A percentile compares a stretch with the other conserved stretches of the same genome.
Evolutionary conservation across 1,140 invertebrate species (phyloP).

Genomic region (Oncopeltus fasciatus): DNA sequence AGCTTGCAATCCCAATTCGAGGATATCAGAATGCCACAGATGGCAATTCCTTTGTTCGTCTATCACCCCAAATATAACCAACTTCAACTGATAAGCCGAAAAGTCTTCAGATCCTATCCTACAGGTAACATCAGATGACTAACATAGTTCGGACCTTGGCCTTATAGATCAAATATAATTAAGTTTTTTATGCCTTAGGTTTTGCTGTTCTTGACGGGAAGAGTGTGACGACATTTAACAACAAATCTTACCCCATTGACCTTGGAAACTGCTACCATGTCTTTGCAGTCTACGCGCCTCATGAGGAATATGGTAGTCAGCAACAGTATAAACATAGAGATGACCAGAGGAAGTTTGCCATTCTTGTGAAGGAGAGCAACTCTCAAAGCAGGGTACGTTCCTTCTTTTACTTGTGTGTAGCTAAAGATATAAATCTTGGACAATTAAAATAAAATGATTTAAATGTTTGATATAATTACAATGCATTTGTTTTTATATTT

Average conservation of each 20-base stretch:
- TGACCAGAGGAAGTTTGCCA: conserved; percentile 26
- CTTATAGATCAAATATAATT: background rate
- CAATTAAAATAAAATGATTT: background rate
- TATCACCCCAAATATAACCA: conserved; percentile 32
- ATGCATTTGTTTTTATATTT: background rate
- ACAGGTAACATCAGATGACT: background rate
- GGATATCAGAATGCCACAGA: conserved; percentile 33
- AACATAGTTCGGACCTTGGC: too few species aligned
- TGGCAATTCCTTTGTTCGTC: conserved; percentile 28
- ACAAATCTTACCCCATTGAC: conserved; percentile 37
- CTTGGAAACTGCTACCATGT: conserved; percentile 44
- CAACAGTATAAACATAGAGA: conserved; percentile 22
- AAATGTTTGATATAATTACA: background rate
- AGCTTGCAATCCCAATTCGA: conserved; percentile 26
- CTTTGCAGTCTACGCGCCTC: conserved; percentile 37
- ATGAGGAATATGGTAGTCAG: conserved; percentile 27
- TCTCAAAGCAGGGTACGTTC: conserved; percentile 25
- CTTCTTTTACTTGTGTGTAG: too few species aligned
- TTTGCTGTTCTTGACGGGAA: conserved; percentile 40
- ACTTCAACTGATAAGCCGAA: conserved; percentile 28
- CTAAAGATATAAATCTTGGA: too few species aligned
- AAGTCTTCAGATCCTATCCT: conserved; percentile 28
- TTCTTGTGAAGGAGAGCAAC: conserved; percentile 30
- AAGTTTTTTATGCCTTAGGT: conserved; percentile 31
- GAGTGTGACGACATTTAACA: conserved; percentile 44